Evolutionary conservation across 2,113 vertebrate genomes (phyloP).

Genomic region (Paracanthobrama guichenoti): DNA sequence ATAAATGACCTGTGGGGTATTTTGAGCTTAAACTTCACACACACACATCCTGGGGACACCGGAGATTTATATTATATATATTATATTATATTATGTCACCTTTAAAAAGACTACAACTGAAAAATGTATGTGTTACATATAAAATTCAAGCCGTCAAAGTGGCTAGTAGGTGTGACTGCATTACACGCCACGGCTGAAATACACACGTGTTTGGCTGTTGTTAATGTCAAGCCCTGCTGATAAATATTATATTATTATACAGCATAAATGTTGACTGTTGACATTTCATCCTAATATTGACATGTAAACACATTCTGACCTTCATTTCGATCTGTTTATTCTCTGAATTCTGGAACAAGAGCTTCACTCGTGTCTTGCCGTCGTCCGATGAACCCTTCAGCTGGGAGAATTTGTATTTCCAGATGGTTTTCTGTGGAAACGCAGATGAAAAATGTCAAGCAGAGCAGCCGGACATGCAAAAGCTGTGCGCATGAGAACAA

Average conservation of each 20-base stretch:
- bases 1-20: no score
- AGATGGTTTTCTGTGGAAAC: slow-evolving; percentile 78
- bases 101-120: no score
- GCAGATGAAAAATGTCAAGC: slow-evolving; percentile 14
- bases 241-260: not conserved
- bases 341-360: slow-evolving; percentile 88
- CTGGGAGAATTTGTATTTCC: slow-evolving; percentile 94
- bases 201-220: no score
- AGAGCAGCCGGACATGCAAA: not conserved
- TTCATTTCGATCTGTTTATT: slow-evolving; percentile 93
- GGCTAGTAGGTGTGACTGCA: no score
- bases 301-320: slow-evolving; percentile 69
- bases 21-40: no score
- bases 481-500: not conserved
- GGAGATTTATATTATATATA: no score
- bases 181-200: no score
- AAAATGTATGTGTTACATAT: no score
- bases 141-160: no score
- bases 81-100: no score
- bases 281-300: not conserved
- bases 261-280: not conserved
- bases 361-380: slow-evolving; percentile 88
- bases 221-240: no score
- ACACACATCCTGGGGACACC: no score
- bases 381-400: slow-evolving; percentile 96